Evolutionary conservation across 1,140 invertebrate species (phyloP).

Genomic region (Augochlora pura): DNA sequence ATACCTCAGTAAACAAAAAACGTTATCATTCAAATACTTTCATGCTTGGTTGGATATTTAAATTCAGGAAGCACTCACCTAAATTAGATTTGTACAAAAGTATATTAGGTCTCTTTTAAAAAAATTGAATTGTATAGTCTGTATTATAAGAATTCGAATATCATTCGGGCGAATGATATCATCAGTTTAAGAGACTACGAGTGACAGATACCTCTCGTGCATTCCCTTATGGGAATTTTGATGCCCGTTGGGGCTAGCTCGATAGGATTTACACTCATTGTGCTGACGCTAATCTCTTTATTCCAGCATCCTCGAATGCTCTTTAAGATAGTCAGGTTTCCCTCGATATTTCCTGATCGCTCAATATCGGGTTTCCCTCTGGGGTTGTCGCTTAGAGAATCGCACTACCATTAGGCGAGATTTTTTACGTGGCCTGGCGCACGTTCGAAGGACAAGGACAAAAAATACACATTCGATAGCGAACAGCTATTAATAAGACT

Average conservation of each 20-base stretch:
- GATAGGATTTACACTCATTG: too few relatives aligned
- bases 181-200: conserved; percentile 8
- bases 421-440: too few relatives aligned
- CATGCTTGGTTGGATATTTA: not conserved
- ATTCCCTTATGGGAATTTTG: too few relatives aligned
- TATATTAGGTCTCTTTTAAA: conserved; percentile 22
- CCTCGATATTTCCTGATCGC: too few relatives aligned
- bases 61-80: conserved; percentile 11
- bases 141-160: conserved; percentile 28
- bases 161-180: conserved; percentile 30
- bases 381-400: too few relatives aligned
- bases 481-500: conserved; percentile 71
- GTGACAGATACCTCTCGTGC: too few relatives aligned
- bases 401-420: too few relatives aligned
- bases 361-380: too few relatives aligned
- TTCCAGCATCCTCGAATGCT: too few relatives aligned
- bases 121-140: conserved; percentile 42
- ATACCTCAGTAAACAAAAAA: not conserved
- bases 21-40: not conserved
- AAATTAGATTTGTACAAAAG: conserved; percentile 39
- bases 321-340: too few relatives aligned
- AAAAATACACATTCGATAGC: conserved; percentile 39
- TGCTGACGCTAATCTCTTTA: too few relatives aligned
- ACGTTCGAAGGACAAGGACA: conserved; percentile 21
- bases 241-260: too few relatives aligned